These are phyloP conservation scores for Caenorhabditis afra DNA, from an alignment of 2,888 invertebrate species.

Conservation along the genomic window DNA sequence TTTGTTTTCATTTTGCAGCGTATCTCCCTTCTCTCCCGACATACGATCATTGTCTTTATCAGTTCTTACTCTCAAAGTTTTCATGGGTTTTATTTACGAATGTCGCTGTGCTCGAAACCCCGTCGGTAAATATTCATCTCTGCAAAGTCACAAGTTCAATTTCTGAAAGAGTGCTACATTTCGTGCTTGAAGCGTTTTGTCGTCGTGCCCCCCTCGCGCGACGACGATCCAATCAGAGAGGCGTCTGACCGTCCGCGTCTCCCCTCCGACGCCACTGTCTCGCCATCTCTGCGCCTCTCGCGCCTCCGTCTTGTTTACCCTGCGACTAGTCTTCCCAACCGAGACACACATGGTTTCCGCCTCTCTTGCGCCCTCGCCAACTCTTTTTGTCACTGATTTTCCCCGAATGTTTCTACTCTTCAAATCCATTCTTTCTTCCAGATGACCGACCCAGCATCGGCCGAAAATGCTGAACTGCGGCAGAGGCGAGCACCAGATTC, in stretches of 20 bases:
- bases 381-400: conserved; percentile 3
- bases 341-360: conserved; percentile 10
- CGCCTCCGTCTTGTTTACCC: conserved; percentile 38
- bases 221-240: conserved; percentile 45
- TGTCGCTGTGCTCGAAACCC: too few relatives aligned
- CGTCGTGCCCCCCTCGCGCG: conserved; percentile 2
- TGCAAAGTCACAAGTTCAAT: too few relatives aligned
- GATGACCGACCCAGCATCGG: conserved; percentile 40
- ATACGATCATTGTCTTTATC: too few relatives aligned
- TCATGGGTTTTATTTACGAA: too few relatives aligned
- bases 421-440: background rate
- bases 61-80: too few relatives aligned
- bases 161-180: background rate
- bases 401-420: background rate
- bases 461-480: conserved; percentile 53
- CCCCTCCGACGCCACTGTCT: conserved; percentile 17
- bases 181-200: background rate
- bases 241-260: conserved; percentile 27
- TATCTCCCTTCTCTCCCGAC: too few relatives aligned
- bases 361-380: background rate
- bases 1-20: too few relatives aligned
- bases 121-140: too few relatives aligned
- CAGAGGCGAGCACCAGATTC: conserved; percentile 51
- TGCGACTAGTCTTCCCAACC: conserved; percentile 29
- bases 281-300: conserved; percentile 17